These are phyloP conservation scores for Megalonaias nervosa DNA, from an alignment of 1,140 invertebrate genomes.

Conservation along the genomic window DNA sequence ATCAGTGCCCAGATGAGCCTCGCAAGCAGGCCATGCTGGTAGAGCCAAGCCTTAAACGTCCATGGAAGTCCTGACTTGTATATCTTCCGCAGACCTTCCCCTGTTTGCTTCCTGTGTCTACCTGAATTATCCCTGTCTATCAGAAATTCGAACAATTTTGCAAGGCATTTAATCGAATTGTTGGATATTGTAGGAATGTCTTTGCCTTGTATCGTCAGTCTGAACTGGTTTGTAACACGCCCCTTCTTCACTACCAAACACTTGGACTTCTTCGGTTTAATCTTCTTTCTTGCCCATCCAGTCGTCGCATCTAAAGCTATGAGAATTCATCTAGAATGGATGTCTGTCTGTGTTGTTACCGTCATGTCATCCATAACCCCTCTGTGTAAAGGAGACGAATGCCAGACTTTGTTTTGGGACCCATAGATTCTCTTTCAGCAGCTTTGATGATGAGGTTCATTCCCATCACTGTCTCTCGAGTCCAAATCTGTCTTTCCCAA, in stretches of 20 bases:
- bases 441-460: too few species aligned
- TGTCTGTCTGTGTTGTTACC: conserved; percentile 28
- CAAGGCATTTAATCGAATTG: neutral
- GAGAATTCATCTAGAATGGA: conserved; percentile 21
- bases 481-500: too few species aligned
- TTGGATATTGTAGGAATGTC: neutral
- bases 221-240: too few species aligned
- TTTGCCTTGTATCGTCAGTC: neutral
- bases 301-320: conserved; percentile 2
- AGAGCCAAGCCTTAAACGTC: conserved; percentile 29
- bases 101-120: neutral
- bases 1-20: conserved; percentile 23
- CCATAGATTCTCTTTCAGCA: neutral
- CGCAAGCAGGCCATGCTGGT: conserved; percentile 13
- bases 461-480: too few species aligned
- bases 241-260: too few species aligned
- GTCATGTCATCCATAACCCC: conserved; percentile 32
- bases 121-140: neutral
- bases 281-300: conserved; percentile 16
- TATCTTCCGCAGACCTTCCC: conserved; percentile 1
- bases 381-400: conserved; percentile 18
- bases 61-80: conserved; percentile 20
- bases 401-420: conserved; percentile 10
- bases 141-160: too few species aligned
- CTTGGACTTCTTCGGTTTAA: conserved; percentile 17